Percentiles rank a stretch among this genome's conserved stretches.
Conservation (phyloP, 2,888 invertebrate species). For the Busseola fusca region DNA sequence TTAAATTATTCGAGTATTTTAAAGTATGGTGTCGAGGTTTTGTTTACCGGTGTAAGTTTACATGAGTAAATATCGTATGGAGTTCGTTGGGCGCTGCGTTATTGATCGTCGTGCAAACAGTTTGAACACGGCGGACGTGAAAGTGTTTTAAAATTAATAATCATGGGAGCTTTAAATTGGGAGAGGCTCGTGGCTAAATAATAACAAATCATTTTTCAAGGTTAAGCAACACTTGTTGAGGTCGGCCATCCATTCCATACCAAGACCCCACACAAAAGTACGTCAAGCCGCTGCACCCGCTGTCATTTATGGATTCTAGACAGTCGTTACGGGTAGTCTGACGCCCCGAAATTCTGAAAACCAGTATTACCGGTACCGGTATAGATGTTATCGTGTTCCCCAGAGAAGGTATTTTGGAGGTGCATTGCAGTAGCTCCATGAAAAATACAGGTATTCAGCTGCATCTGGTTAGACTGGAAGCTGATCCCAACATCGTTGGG, state of each 20-base stretch:
- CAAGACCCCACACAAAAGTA: too few species aligned
- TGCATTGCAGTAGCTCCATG: too few species aligned
- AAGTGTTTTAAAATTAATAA: slow-evolving; percentile 18
- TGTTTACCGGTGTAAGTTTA: slow-evolving; percentile 54
- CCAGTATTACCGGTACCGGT: not conserved
- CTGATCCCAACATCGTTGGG: too few species aligned
- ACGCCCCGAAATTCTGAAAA: not conserved
- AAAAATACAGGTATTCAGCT: too few species aligned
- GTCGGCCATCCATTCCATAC: too few species aligned
- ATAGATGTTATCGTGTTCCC: not conserved
- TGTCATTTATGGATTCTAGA: not conserved
- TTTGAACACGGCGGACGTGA: slow-evolving; percentile 21
- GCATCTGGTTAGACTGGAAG: too few species aligned
- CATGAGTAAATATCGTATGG: slow-evolving; percentile 41
- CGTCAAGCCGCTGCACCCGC: not conserved
- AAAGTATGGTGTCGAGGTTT: slow-evolving; percentile 53
- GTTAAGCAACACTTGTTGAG: not conserved
- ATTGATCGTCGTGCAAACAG: slow-evolving; percentile 26
- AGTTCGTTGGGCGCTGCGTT: slow-evolving; percentile 22
- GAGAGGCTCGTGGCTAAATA: not conserved
- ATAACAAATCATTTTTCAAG: not conserved
- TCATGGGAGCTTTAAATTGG: not conserved
- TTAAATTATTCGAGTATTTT: slow-evolving; percentile 64
- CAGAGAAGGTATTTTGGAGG: too few species aligned
- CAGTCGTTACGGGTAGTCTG: not conserved